A percentile compares a stretch with the other conserved stretches of the same genome.
Evolutionary conservation across 2,113 vertebrate species (phyloP).

Genomic region (Speoplatyrhinus poulsoni): DNA sequence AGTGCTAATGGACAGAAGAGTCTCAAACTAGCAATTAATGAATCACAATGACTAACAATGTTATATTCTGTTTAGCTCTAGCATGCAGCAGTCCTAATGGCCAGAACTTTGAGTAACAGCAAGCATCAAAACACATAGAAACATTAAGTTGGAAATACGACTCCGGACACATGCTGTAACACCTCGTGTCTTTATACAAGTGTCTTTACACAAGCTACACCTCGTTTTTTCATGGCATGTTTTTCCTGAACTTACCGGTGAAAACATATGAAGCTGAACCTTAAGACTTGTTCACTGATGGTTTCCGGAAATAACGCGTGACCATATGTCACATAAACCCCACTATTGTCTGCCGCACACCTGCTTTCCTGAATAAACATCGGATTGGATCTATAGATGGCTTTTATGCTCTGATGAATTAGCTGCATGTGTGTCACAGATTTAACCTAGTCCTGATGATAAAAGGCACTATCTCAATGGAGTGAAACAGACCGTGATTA

Average conservation of each 20-base stretch:
- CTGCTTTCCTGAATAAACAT: conserved; percentile 36
- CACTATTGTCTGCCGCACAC: conserved; percentile 14
- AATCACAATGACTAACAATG: not conserved
- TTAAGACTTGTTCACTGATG: conserved; percentile 24
- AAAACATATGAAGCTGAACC: conserved; percentile 35
- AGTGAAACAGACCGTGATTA: conserved; percentile 26
- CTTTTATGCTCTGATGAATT: conserved; percentile 15
- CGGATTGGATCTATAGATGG: not conserved
- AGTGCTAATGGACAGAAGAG: too few relatives aligned
- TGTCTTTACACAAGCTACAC: conserved; percentile 19
- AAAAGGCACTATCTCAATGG: conserved; percentile 17
- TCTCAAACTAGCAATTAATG: not conserved
- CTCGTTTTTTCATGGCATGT: conserved; percentile 15
- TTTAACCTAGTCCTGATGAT: not conserved
- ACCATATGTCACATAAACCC: conserved; percentile 22
- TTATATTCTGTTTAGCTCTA: not conserved
- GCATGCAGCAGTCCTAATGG: too few relatives aligned
- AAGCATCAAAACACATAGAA: too few relatives aligned
- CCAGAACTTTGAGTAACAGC: too few relatives aligned
- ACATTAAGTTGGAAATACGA: too few relatives aligned
- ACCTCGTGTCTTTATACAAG: not conserved
- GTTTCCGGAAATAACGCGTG: conserved; percentile 17
- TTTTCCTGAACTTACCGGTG: not conserved
- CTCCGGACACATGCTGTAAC: not conserved
- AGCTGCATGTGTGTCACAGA: conserved; percentile 1